Percentiles rank a stretch among this genome's conserved stretches.
Conservation (phyloP, 2,888 invertebrate species). For the Amphipoea oculea region DNA sequence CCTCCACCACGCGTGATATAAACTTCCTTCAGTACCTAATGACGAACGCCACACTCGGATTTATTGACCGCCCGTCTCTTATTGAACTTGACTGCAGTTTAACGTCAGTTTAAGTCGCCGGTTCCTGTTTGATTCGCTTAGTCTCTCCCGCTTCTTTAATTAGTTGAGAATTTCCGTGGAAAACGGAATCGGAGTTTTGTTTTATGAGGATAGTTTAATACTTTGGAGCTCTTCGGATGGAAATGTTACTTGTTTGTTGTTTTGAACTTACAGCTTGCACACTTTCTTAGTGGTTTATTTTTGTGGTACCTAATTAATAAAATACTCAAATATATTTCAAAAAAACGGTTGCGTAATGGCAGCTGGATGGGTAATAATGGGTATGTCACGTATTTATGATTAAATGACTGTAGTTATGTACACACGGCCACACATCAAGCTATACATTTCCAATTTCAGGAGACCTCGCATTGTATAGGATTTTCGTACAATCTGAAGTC, state of each 20-base stretch:
- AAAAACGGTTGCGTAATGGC: background rate
- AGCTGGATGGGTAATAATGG: no score
- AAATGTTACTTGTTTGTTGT: background rate
- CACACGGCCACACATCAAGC: no score
- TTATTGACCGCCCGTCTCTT: constrained; percentile 60
- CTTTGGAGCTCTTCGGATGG: constrained; percentile 5
- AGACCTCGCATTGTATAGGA: no score
- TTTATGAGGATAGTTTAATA: constrained; percentile 27
- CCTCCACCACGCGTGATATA: constrained; percentile 65
- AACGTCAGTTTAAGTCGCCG: constrained; percentile 41
- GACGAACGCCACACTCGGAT: constrained; percentile 59
- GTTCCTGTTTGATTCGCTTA: constrained; percentile 42
- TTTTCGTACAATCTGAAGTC: no score
- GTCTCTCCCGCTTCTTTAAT: constrained; percentile 41
- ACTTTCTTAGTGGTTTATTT: background rate
- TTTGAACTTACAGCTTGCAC: background rate
- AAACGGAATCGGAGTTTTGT: constrained; percentile 21
- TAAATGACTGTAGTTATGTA: background rate
- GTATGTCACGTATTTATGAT: background rate
- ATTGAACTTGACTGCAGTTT: constrained; percentile 63
- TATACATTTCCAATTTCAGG: no score
- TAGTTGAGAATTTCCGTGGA: constrained; percentile 31
- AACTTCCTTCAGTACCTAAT: constrained; percentile 73
- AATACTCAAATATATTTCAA: background rate
- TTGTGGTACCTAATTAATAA: background rate